Base-by-base conservation (phyloP, 2,797 vertebrate species). In the Spinus olivaceus region DNA sequence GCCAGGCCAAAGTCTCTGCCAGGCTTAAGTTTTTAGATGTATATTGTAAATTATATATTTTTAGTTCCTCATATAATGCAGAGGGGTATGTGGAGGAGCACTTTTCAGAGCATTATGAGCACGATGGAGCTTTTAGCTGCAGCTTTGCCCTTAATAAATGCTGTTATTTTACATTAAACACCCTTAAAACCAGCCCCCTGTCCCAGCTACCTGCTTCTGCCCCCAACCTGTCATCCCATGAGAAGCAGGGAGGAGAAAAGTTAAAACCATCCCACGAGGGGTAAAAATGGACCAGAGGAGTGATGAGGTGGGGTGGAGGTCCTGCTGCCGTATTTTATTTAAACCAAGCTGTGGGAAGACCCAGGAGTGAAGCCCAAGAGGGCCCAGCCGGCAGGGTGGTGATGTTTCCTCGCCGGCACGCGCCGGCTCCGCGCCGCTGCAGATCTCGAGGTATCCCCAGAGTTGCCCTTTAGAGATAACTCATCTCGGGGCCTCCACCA, bases 381-480 rank as follows among this genome's bases (percentile, higher is more conserved):
- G 76, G 73, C 74, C 61, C 82, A n/a, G 42, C 49, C 79, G 89
- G 90, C 60, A 21, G 33, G 25, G 33, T 64, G 25, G n/a, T 64
- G 93, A 37, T 41, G 70, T 96, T 95, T 97, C 96, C 97, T 98
- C 97, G 96, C 95, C 61, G 92, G 95, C 67, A 73, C 11, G 54
- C 44, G 81, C 95, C 41, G 16, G 96, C 96, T 98, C 98, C 98
- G 97, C 97, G 57, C 96, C 90, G 63, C 97, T 96, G 97, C 97
- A 95, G 85, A 94, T 90, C 92, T 95, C 88, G 89, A 98, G 99
- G 99, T 98, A 99, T 99, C 99, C 99, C 99, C 98, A 98, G 97
- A 98, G 97, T 91, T 33, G 93, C 97, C 97, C 98, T 98, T 98
- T 96, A 93, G 95, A 98, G 97, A 98, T 97, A 97, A 98, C 96